A percentile compares a stretch with the other conserved stretches of the same genome.
Conservation (phyloP, 1,140 invertebrate genomes). For the Microplitis mediator region DNA sequence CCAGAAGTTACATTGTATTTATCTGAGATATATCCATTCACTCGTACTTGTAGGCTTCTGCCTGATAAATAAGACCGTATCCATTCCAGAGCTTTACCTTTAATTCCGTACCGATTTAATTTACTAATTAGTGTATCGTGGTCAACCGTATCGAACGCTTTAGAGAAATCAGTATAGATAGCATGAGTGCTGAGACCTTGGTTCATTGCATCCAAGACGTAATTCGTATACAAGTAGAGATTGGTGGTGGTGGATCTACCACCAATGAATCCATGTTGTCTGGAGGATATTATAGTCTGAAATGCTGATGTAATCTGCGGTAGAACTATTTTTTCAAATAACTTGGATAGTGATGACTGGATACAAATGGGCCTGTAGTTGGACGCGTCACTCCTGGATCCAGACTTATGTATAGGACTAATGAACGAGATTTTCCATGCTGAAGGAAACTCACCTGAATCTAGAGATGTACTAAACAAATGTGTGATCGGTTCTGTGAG, state of each 20-base stretch:
- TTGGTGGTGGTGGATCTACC: background rate
- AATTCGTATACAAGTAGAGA: background rate
- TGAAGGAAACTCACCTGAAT: background rate
- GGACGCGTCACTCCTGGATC: background rate
- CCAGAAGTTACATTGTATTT: conserved; percentile 12
- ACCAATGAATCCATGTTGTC: background rate
- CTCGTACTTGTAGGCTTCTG: conserved; percentile 19
- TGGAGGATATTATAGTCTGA: background rate
- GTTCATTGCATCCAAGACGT: background rate
- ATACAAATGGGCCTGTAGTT: background rate
- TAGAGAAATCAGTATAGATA: conserved; percentile 33
- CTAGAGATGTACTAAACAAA: background rate
- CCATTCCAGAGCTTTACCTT: conserved; percentile 21
- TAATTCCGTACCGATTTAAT: conserved; percentile 17
- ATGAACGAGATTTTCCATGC: conserved; percentile 2
- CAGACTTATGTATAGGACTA: background rate
- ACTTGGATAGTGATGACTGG: background rate
- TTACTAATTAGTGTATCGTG: conserved; percentile 27
- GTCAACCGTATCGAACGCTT: conserved; percentile 34
- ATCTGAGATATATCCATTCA: conserved; percentile 2
- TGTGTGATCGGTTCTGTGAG: background rate
- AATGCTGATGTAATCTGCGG: background rate
- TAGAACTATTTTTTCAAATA: background rate
- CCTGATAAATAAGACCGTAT: conserved; percentile 28
- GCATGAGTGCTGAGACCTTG: background rate